Evolutionary conservation across 1,140 invertebrate genomes (phyloP).

Genomic region (Gryon sp.): DNA sequence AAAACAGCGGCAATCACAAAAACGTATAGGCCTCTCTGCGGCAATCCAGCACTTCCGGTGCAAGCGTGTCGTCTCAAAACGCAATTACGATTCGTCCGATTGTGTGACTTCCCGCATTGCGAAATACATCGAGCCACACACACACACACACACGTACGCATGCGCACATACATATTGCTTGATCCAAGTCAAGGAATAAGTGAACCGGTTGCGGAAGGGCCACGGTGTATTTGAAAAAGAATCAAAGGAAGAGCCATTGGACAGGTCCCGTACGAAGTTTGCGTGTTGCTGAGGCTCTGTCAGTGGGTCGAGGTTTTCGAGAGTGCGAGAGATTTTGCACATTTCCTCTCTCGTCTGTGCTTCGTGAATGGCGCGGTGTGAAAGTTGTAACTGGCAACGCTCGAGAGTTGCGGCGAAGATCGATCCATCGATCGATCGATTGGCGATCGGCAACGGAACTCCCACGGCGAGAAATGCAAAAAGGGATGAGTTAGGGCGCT

Average conservation of each 20-base stretch:
- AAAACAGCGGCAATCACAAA: conserved; percentile 20
- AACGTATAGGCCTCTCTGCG: conserved; percentile 1
- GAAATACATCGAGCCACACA: too few relatives aligned
- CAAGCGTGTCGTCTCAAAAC: conserved; percentile 15
- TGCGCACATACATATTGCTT: conserved; percentile 14
- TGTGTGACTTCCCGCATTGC: conserved; percentile 57
- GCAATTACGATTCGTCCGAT: conserved; percentile 39
- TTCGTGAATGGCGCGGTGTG: conserved; percentile 64
- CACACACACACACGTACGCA: too few relatives aligned
- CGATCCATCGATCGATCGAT: conserved; percentile 34
- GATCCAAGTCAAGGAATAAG: too few relatives aligned
- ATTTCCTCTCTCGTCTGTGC: conserved; percentile 55
- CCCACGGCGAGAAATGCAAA: conserved; percentile 50
- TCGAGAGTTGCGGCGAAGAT: too few relatives aligned
- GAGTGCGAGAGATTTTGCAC: conserved; percentile 64
- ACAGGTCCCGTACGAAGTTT: conserved; percentile 48
- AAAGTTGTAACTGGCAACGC: too few relatives aligned
- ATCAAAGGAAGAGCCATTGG: conserved; percentile 42
- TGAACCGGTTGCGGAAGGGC: conserved; percentile 47
- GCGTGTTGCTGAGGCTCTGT: conserved; percentile 50
- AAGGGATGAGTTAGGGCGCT: conserved; percentile 43
- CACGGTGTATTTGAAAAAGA: conserved; percentile 10
- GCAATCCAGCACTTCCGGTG: conserved; percentile 26
- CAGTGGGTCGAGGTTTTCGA: conserved; percentile 64
- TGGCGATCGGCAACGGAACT: conserved; percentile 46